These are phyloP conservation scores for Dipus sagitta DNA, from an alignment of 2,797 vertebrate genomes.

Conservation along the genomic window DNA sequence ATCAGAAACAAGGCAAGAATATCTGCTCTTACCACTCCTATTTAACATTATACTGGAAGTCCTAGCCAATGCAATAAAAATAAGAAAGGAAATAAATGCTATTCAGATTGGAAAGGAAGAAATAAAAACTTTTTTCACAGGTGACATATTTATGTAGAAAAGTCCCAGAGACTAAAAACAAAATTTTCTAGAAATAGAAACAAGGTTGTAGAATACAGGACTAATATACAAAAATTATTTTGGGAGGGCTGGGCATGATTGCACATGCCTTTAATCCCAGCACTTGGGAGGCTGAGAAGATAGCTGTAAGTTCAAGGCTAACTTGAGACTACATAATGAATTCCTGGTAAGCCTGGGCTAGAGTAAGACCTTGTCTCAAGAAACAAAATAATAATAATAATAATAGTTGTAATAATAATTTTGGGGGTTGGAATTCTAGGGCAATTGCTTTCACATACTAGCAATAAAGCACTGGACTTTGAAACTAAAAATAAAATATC, in stretches of 20 bases:
- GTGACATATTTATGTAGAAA: background rate
- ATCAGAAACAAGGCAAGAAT: too few relatives aligned
- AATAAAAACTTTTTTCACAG: background rate
- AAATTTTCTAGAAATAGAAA: background rate
- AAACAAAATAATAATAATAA: too few relatives aligned
- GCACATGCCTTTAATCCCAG: too few relatives aligned
- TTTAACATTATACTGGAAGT: too few relatives aligned
- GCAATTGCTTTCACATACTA: background rate
- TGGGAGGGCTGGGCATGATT: too few relatives aligned
- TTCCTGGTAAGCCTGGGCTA: too few relatives aligned
- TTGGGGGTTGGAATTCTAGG: too few relatives aligned
- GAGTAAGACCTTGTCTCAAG: too few relatives aligned
- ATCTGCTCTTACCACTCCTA: too few relatives aligned
- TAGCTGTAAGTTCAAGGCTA: too few relatives aligned
- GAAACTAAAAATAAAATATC: background rate
- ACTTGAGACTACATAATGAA: too few relatives aligned
- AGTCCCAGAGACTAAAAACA: background rate
- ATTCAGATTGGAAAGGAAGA: background rate
- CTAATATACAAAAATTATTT: background rate
- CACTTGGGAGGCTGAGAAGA: too few relatives aligned
- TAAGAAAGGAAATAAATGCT: conserved; percentile 30
- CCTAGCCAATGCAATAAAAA: background rate
- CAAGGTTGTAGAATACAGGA: background rate
- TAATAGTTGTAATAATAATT: background rate
- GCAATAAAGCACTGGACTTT: background rate